Evolutionary conservation across 1,140 invertebrate genomes (phyloP), one percentile per base, ranked within the genome.

Genomic region (Magallana gigas): DNA sequence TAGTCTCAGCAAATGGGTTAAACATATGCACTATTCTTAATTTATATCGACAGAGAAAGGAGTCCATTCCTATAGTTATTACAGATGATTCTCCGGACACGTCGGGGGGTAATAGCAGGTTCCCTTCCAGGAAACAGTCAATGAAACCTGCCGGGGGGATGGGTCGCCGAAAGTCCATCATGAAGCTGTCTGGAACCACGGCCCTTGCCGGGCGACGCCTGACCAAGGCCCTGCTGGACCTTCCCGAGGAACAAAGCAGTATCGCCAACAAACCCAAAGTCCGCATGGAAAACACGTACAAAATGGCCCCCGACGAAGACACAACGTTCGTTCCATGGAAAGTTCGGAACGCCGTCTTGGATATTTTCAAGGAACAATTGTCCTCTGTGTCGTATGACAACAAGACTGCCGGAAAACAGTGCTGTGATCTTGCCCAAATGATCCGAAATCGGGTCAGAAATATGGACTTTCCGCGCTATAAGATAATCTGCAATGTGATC

Each of bases 401-500:
- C 18, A 60, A 82, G 1, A 85, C 59, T 59, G 85, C 85, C 23
- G 84, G 86, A 9, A 62, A 80, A 57, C 48, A 90, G 18, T 87
- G 88, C 23, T 83, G 87, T 18, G 68, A 86, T 7, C 57, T 92
- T 29, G 87, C 90, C 1, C 83, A 90, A 81, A 36, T 88, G 14
- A 90, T 93, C n/a, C 90, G 90, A 85, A 85, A 82, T 23, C 86
- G 84, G 57, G 88, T 93, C n/a, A 93, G 92, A 68, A 58, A 86
- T 57, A 64, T 93, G 76, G 84, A 88, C 56, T 88, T 88, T 57
- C 88, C 85, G 16, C 84, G 93, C 29, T 93, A 92, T 85, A 93
- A 93, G 80, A 88, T 93, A 11, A 86, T 94, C 5, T 87, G 89
- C 80, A 91, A 91, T 59, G 92, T 93, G 0, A 83, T 90, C 7